Percentiles rank a stretch among this genome's conserved stretches.
phyloP scores from a whole-genome alignment of 2,797 vertebrate genomes.

The Bryconaethiops microstoma region DNA sequence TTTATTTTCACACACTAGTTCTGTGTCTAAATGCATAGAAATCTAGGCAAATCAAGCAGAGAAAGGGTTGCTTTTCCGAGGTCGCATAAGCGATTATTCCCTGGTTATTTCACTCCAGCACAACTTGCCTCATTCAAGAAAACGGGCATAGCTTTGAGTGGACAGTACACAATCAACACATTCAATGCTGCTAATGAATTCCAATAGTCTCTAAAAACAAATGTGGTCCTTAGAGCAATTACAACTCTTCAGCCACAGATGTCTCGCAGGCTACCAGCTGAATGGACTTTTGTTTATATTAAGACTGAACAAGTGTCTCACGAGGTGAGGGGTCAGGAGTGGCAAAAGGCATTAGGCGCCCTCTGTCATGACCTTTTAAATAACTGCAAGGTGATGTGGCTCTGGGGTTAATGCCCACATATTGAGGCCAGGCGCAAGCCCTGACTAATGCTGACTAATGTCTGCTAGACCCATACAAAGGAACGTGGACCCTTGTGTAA shows the following conservation, averaged over 20 bases:
- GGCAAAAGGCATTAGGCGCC: constrained; percentile 69
- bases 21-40: not conserved
- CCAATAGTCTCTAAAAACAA: constrained; percentile 42
- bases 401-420: constrained; percentile 72
- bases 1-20: constrained; percentile 18
- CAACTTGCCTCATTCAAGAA: constrained; percentile 9
- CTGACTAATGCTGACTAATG: constrained; percentile 62
- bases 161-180: constrained; percentile 45
- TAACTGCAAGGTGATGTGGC: constrained; percentile 75
- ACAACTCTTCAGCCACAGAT: constrained; percentile 67
- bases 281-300: constrained; percentile 73
- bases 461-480: constrained; percentile 54
- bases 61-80: not conserved
- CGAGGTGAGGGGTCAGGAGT: constrained; percentile 66
- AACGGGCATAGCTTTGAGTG: not conserved
- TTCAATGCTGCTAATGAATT: constrained; percentile 46
- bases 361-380: constrained; percentile 75
- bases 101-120: not conserved
- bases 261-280: constrained; percentile 68
- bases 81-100: not conserved
- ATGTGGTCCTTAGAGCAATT: constrained; percentile 29
- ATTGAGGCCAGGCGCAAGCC: constrained; percentile 71
- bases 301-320: constrained; percentile 72
- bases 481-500: constrained; percentile 52
- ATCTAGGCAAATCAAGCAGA: not conserved